Conservation (phyloP, 2,797 vertebrate genomes). For the Fringilla coelebs region DNA sequence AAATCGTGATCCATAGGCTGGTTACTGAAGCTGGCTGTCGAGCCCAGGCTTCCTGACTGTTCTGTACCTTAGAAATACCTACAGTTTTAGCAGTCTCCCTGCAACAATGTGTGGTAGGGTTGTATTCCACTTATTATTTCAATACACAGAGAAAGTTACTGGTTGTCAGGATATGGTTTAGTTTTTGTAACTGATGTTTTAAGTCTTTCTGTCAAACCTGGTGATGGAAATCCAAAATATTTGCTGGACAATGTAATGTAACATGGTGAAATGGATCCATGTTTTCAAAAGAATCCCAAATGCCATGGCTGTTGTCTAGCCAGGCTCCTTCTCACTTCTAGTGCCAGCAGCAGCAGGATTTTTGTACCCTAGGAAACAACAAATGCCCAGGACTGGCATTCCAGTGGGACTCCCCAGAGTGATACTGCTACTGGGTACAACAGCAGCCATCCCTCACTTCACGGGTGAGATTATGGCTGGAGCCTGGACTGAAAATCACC, state of each 20-base stretch:
- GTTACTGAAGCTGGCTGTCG: rapidly evolving
- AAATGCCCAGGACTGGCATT: not conserved
- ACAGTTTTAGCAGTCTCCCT: not conserved
- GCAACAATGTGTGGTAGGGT: not conserved
- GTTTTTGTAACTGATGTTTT: rapidly evolving
- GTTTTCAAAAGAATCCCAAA: not conserved
- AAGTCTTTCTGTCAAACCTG: not conserved
- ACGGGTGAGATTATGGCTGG: not conserved
- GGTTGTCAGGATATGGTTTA: not conserved
- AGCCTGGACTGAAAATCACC: not conserved
- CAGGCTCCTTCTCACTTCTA: not conserved
- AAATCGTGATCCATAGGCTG: not conserved
- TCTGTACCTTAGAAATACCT: not conserved
- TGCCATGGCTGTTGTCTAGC: not conserved
- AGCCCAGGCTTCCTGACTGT: not conserved
- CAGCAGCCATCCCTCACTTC: not conserved
- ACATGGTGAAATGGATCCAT: not conserved
- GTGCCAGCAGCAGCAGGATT: not conserved
- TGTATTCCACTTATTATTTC: not conserved
- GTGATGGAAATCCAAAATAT: not conserved
- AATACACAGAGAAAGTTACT: not conserved
- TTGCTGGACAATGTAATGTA: not conserved
- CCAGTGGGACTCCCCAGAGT: not conserved
- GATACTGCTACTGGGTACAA: not conserved
- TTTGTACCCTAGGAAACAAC: not conserved